phyloP scores from a whole-genome alignment of 1,140 invertebrate genomes.

The Stegodyphus mimosarum region DNA sequence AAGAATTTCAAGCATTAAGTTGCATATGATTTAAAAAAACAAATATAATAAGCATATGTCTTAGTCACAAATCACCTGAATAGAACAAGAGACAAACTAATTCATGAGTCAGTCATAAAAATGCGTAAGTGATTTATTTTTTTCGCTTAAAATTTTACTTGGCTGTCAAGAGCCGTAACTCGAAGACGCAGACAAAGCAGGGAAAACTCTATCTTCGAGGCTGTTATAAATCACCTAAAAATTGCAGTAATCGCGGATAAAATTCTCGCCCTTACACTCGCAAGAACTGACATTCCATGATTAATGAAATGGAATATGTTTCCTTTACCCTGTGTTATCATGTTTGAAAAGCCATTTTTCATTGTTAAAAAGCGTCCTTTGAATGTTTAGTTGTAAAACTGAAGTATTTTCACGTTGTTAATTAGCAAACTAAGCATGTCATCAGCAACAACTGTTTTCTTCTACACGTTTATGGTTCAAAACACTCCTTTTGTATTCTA shows the following conservation, averaged over 20 bases:
- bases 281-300: slow-evolving; percentile 50
- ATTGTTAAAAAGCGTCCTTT: slow-evolving; percentile 38
- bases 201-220: slow-evolving; percentile 19
- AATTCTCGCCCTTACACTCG: slow-evolving; percentile 36
- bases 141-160: no score
- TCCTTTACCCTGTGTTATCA: slow-evolving; percentile 38
- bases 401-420: slow-evolving; percentile 15
- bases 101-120: no score
- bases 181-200: slow-evolving; percentile 7
- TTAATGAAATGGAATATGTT: slow-evolving; percentile 53
- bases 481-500: no score
- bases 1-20: no score
- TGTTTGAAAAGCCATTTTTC: slow-evolving; percentile 45
- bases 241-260: slow-evolving; percentile 55
- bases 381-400: slow-evolving; percentile 21
- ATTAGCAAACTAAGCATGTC: no score
- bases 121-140: no score
- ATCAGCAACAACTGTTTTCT: no score
- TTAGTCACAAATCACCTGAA: no score
- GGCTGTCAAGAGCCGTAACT: slow-evolving; percentile 4
- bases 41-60: no score
- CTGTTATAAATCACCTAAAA: slow-evolving; percentile 59
- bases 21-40: no score
- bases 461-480: no score
- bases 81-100: no score